A percentile compares a stretch with the other conserved stretches of the same genome.
phyloP scores from a whole-genome alignment of 2,113 vertebrate genomes.

The Tyto alba region DNA sequence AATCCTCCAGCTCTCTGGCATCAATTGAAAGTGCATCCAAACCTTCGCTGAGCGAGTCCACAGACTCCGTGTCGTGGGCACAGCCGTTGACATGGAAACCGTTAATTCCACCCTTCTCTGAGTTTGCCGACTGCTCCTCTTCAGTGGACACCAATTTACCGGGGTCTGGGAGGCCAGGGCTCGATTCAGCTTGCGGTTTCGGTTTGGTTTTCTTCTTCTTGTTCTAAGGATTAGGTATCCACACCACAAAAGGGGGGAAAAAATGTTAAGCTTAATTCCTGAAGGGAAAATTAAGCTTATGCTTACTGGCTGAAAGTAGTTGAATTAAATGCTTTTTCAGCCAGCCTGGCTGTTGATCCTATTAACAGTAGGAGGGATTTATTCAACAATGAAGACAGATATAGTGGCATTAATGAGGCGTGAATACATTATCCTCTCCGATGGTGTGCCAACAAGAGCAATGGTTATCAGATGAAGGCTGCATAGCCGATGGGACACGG shows the following conservation, averaged over 20 bases:
- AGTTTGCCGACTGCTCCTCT: slow-evolving; percentile 33
- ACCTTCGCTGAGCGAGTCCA: slow-evolving; percentile 92
- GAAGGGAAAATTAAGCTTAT: background rate
- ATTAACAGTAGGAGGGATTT: background rate
- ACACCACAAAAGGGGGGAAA: background rate
- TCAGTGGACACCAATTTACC: slow-evolving; percentile 53
- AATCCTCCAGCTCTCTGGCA: slow-evolving; percentile 83
- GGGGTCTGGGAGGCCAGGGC: slow-evolving; percentile 48
- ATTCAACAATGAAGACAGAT: background rate
- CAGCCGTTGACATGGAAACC: slow-evolving; percentile 89
- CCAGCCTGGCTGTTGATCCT: background rate
- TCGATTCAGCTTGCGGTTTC: slow-evolving; percentile 68
- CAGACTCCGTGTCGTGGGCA: slow-evolving; percentile 81
- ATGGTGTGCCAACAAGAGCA: background rate
- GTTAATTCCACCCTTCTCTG: slow-evolving; percentile 80
- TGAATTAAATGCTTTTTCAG: background rate
- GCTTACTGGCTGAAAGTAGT: background rate
- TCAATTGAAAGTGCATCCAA: slow-evolving; percentile 88
- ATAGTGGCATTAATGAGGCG: background rate
- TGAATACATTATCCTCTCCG: background rate
- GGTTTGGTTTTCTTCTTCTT: slow-evolving; percentile 94
- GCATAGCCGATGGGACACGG: no score
- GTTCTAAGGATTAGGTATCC: slow-evolving; percentile 73
- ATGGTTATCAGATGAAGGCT: background rate
- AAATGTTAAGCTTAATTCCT: background rate